Evolutionary conservation across 2,888 invertebrate species (phyloP).

Genomic region (Lymantria monacha): DNA sequence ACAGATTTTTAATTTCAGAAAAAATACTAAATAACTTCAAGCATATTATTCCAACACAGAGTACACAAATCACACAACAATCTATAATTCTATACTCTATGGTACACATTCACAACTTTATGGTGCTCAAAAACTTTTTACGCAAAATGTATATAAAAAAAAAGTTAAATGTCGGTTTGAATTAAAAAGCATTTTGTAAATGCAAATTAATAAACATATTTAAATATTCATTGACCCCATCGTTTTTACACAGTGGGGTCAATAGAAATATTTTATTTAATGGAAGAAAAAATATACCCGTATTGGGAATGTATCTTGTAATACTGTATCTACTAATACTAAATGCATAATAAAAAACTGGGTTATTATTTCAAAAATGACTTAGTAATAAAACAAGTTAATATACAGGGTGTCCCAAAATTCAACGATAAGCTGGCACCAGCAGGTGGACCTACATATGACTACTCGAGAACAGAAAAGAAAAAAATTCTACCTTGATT

Average conservation of each 20-base stretch:
- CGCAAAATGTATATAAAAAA: not conserved
- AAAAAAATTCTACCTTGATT: too few relatives aligned
- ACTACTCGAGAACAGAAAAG: too few relatives aligned
- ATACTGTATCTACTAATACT: not conserved
- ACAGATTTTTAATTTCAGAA: not conserved
- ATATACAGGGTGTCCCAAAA: too few relatives aligned
- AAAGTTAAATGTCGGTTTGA: not conserved
- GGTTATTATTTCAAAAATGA: not conserved
- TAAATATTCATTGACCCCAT: not conserved
- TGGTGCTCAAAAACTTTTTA: slow-evolving; percentile 15
- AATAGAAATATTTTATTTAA: not conserved
- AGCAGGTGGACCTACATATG: too few relatives aligned
- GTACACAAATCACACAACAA: slow-evolving; percentile 10
- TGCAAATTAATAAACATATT: not conserved
- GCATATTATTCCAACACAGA: slow-evolving; percentile 7
- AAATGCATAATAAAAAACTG: not conserved
- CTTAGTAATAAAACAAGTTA: not conserved
- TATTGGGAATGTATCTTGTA: not conserved
- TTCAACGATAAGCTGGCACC: too few relatives aligned
- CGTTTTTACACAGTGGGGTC: not conserved
- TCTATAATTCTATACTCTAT: slow-evolving; percentile 29
- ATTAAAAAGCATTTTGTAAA: not conserved
- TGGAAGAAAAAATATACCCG: not conserved
- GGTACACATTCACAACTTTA: slow-evolving; percentile 29
- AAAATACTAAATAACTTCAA: not conserved